Percentiles rank a stretch among this genome's conserved stretches.
phyloP scores from a whole-genome alignment of 2,113 vertebrate genomes.

The Oreotrochilus melanogaster region DNA sequence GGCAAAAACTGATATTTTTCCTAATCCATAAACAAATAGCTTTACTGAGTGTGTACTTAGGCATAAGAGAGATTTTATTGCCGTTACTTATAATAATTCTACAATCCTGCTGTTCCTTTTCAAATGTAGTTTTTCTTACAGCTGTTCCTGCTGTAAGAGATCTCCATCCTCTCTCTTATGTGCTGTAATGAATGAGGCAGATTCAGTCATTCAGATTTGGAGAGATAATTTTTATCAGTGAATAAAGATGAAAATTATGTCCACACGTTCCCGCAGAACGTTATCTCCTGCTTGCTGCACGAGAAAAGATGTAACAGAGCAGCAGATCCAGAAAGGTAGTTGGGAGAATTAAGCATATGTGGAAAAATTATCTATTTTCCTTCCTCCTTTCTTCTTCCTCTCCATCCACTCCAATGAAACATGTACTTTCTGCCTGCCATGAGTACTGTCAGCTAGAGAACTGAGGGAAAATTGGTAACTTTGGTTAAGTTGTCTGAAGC shows the following conservation, averaged over 20 bases:
- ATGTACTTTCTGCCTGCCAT: background rate
- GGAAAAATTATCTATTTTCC: background rate
- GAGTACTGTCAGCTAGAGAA: background rate
- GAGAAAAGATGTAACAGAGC: background rate
- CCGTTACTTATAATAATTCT: background rate
- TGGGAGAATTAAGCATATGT: background rate
- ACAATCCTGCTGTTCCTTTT: background rate
- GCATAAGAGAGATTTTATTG: background rate
- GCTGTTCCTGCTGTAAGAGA: background rate
- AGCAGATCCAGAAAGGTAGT: background rate
- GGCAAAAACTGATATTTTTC: background rate
- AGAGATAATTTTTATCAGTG: background rate
- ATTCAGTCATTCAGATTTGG: background rate
- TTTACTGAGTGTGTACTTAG: rapidly evolving
- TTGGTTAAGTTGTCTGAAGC: slow-evolving; percentile 9
- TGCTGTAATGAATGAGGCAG: background rate
- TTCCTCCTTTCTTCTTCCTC: background rate
- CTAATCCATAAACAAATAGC: background rate
- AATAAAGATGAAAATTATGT: background rate
- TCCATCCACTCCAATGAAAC: background rate
- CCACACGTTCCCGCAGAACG: background rate
- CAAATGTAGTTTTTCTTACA: background rate
- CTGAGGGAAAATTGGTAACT: background rate
- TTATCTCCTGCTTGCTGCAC: background rate
- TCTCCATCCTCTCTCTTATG: background rate